Evolutionary conservation across 23 tunicate genomes (phyloP).

Genomic region (Pegea sp.): DNA sequence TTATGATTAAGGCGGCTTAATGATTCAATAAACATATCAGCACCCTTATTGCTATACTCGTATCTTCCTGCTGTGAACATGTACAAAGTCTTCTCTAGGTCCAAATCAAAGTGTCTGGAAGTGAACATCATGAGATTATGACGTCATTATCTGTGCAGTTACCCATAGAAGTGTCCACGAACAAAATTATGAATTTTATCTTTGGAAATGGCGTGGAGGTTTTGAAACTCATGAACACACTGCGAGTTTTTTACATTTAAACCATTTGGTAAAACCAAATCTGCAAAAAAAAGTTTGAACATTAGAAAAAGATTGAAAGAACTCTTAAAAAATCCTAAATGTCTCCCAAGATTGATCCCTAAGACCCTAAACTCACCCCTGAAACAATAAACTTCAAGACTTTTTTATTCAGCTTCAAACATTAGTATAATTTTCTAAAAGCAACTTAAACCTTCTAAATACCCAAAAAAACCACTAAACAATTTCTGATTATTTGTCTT

Average conservation of each 20-base stretch:
- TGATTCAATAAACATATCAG: conserved; percentile 88
- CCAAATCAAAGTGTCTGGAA: conserved; percentile 79
- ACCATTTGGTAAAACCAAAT: conserved; percentile 76
- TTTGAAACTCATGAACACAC: conserved; percentile 91
- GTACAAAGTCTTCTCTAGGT: conserved; percentile 94
- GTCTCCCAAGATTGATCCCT: no score
- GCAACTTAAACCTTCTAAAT: no score
- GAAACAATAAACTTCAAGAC: no score
- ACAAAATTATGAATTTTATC: conserved; percentile 93
- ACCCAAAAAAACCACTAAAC: no score
- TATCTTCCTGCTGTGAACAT: conserved; percentile 94
- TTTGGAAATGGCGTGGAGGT: conserved; percentile 81
- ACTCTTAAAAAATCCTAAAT: no score
- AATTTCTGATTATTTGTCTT: no score
- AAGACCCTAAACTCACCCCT: no score
- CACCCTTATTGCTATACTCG: conserved; percentile 93
- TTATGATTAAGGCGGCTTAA: conserved; percentile 67
- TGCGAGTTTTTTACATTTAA: conserved; percentile 76
- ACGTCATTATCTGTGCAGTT: background rate
- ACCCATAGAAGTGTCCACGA: conserved; percentile 96
- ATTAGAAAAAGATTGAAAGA: no score
- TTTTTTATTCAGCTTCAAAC: no score
- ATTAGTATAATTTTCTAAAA: no score
- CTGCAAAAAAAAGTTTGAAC: conserved; percentile 24
- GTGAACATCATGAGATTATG: background rate